phyloP scores from a whole-genome alignment of 2,113 vertebrate species.

The Cyrtonyx montezumae region DNA sequence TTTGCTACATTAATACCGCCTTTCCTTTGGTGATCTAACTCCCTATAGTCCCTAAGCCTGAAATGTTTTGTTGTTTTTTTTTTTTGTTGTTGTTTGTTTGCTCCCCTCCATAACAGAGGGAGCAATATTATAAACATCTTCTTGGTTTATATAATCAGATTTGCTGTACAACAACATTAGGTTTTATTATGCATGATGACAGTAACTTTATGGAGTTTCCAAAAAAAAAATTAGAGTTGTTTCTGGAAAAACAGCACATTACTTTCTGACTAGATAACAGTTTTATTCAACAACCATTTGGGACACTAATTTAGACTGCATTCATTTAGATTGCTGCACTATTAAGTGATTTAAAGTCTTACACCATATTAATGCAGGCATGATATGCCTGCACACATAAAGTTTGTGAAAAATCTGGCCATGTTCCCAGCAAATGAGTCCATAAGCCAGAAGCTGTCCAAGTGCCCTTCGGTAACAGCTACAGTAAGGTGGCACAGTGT shows the following conservation, averaged over 20 bases:
- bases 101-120: neutral
- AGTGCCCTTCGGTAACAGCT: neutral
- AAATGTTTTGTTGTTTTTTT: neutral
- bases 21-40: neutral
- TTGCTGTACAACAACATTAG: neutral
- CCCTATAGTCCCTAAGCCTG: neutral
- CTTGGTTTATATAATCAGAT: neutral
- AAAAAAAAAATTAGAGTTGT: neutral
- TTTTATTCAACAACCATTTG: neutral
- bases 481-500: neutral
- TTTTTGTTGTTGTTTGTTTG: neutral
- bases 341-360: neutral
- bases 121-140: neutral
- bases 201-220: neutral
- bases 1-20: neutral
- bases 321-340: neutral
- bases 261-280: neutral
- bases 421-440: neutral
- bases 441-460: conserved; percentile 5
- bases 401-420: neutral
- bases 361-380: neutral
- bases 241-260: neutral
- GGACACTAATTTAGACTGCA: neutral
- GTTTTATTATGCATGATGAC: neutral
- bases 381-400: neutral